Evolutionary conservation across 1,140 invertebrate genomes (phyloP).

Genomic region (Lasaia peninsularis): DNA sequence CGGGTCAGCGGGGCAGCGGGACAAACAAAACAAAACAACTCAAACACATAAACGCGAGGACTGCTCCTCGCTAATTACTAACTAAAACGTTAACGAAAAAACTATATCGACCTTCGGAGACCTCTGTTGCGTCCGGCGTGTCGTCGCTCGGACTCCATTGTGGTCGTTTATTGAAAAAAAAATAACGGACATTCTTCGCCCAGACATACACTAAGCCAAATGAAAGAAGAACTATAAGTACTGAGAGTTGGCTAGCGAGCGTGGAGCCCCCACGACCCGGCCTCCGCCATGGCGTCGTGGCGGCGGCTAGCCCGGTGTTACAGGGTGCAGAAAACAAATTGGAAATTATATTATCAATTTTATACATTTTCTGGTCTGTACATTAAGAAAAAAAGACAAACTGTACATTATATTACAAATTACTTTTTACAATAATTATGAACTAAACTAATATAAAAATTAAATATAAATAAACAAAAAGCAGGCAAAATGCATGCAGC

Average conservation of each 20-base stretch:
- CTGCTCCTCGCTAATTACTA: constrained; percentile 70
- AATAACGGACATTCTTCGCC: constrained; percentile 48
- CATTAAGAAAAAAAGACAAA: constrained; percentile 71
- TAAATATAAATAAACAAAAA: constrained; percentile 73
- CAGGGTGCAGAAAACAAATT: constrained; percentile 87
- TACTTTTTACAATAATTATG: constrained; percentile 75
- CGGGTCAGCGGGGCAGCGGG: constrained; percentile 77
- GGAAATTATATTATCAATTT: constrained; percentile 82
- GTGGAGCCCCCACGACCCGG: constrained; percentile 49
- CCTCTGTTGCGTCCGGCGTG: constrained; percentile 52
- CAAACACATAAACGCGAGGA: constrained; percentile 75
- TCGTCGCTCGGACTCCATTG: no score
- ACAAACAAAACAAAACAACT: constrained; percentile 76
- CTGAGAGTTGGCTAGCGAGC: constrained; percentile 43
- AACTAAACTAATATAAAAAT: constrained; percentile 76
- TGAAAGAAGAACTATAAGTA: constrained; percentile 58
- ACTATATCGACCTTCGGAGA: constrained; percentile 47
- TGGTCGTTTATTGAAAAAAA: constrained; percentile 24
- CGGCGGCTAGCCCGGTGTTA: constrained; percentile 84
- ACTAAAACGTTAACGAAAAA: constrained; percentile 57
- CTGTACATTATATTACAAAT: constrained; percentile 74
- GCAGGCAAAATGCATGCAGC: constrained; percentile 80
- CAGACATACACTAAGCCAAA: constrained; percentile 67
- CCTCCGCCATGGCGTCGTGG: no score
- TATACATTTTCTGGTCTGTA: constrained; percentile 77